These are phyloP conservation scores for Steinernema feltiae DNA, from an alignment of 1,140 invertebrate species.

Conservation along the genomic window DNA sequence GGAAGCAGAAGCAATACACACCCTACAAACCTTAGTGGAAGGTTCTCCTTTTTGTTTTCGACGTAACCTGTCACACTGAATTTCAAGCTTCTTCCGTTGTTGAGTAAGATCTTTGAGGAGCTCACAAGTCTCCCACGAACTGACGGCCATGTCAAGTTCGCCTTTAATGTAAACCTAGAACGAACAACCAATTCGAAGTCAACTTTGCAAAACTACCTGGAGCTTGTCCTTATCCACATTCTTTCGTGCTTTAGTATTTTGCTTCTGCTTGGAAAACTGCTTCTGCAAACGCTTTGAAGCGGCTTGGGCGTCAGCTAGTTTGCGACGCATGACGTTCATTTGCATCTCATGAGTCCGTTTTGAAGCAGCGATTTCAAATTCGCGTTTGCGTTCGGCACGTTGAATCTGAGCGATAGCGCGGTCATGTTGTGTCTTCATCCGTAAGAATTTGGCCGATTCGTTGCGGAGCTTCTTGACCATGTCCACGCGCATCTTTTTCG, in stretches of 20 bases:
- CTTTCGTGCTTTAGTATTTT: background rate
- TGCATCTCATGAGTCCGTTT: background rate
- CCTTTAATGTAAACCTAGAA: too few species aligned
- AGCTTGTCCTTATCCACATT: background rate
- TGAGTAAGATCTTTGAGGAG: too few species aligned
- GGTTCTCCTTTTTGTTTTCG: too few species aligned
- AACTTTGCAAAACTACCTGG: too few species aligned
- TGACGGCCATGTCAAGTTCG: too few species aligned
- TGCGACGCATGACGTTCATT: background rate
- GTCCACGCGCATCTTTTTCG: background rate
- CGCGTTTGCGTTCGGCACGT: background rate
- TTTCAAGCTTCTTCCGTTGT: too few species aligned
- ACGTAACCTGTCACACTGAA: too few species aligned
- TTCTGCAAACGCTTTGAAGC: background rate
- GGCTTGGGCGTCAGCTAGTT: background rate
- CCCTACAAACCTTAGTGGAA: too few species aligned
- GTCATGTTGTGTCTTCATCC: background rate
- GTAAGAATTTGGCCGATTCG: background rate
- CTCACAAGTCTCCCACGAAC: too few species aligned
- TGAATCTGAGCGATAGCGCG: background rate
- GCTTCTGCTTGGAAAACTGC: background rate
- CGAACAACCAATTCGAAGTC: too few species aligned
- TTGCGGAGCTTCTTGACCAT: background rate
- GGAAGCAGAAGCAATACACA: too few species aligned
- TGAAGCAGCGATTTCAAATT: background rate